Conservation (phyloP, 2,888 invertebrate species). For the Acheta domesticus region DNA sequence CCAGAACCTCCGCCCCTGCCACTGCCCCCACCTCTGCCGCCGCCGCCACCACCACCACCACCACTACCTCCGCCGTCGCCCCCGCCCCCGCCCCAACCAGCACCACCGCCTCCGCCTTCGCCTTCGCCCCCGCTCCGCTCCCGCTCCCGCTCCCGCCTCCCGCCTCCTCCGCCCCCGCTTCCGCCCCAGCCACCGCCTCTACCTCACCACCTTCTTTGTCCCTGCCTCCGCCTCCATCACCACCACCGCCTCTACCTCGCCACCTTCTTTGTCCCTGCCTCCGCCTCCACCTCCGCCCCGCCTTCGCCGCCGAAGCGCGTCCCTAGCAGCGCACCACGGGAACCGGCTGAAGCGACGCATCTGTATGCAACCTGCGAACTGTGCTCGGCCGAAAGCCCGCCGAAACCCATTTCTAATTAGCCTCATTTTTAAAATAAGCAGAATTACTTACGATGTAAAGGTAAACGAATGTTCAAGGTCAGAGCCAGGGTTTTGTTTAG, state of each 20-base stretch:
- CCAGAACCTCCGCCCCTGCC: background rate
- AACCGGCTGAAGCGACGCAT: background rate
- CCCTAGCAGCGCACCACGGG: background rate
- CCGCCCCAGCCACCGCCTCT: background rate
- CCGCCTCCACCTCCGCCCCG: background rate
- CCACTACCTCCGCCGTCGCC: background rate
- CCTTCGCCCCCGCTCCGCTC: too few relatives aligned
- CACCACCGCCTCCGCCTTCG: background rate
- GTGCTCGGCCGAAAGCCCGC: background rate
- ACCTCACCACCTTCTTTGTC: background rate
- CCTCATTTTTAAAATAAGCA: background rate
- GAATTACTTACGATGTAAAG: background rate
- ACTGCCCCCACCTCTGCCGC: background rate
- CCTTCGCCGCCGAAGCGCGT: background rate
- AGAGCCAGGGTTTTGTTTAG: too few relatives aligned
- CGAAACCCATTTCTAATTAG: background rate
- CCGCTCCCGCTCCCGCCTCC: background rate
- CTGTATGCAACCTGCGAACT: background rate
- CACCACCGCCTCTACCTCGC: background rate
- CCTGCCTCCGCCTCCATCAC: background rate
- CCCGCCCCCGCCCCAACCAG: background rate
- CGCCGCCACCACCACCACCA: too few relatives aligned
- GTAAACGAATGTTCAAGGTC: constrained; percentile 10
- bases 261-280: background rate
- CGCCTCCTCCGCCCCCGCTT: background rate